Percentiles rank a stretch among this genome's conserved stretches.
phyloP scores from a whole-genome alignment of 2,888 invertebrate species.

The Pogonocherus hispidulus region DNA sequence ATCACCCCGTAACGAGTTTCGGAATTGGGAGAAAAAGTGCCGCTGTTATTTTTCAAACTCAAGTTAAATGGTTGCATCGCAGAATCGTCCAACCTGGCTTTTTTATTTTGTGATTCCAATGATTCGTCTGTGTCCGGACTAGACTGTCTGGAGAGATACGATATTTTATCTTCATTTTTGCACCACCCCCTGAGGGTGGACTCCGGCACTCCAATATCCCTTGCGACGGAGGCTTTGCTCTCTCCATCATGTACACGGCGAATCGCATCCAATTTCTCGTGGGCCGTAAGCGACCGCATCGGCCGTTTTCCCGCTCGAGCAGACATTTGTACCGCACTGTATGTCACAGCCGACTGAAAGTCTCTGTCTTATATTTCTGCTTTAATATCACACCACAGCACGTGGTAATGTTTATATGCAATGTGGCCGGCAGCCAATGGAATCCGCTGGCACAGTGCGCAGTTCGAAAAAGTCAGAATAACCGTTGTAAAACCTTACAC shows the following conservation, averaged over 20 bases:
- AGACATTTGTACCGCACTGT: constrained; percentile 69
- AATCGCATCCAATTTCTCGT: constrained; percentile 86
- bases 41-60: constrained; percentile 54
- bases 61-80: constrained; percentile 62
- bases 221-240: constrained; percentile 87
- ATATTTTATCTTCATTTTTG: constrained; percentile 85
- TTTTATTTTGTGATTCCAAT: constrained; percentile 63
- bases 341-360: constrained; percentile 22
- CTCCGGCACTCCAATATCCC: constrained; percentile 89
- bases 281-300: constrained; percentile 81
- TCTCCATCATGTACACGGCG: constrained; percentile 87
- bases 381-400: constrained; percentile 45
- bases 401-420: constrained; percentile 58
- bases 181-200: constrained; percentile 91
- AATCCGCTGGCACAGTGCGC: constrained; percentile 59
- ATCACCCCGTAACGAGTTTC: constrained; percentile 26
- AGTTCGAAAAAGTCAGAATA: constrained; percentile 62
- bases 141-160: constrained; percentile 79
- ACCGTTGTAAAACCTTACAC: constrained; percentile 51
- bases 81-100: constrained; percentile 55
- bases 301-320: constrained; percentile 82
- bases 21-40: constrained; percentile 45
- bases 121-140: constrained; percentile 79
- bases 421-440: constrained; percentile 56
- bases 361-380: neutral